Conservation (phyloP, 1,140 invertebrate species). For the Pseudomyrmex gracilis region DNA sequence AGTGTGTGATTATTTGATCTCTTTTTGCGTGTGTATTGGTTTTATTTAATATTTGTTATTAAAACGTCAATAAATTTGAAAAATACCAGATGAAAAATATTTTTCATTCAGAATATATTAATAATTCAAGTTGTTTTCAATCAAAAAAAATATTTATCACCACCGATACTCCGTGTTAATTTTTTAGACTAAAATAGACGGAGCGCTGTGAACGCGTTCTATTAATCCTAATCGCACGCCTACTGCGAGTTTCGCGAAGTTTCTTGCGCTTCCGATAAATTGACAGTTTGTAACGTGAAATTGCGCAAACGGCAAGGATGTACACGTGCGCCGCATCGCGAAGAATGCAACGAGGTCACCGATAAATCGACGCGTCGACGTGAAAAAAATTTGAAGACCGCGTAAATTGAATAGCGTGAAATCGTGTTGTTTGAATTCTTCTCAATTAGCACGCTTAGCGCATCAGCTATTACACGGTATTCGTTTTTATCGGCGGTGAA, state of each 20-base stretch:
- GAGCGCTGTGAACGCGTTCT: not conserved
- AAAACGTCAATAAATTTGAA: not conserved
- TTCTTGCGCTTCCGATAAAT: constrained; percentile 50
- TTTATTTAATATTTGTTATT: not conserved
- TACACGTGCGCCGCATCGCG: constrained; percentile 19
- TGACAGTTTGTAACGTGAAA: not conserved
- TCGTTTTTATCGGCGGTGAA: not conserved
- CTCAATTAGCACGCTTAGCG: constrained; percentile 22
- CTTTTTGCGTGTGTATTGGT: not conserved
- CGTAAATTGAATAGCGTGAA: not conserved
- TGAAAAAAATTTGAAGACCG: constrained; percentile 16
- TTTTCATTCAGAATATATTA: not conserved
- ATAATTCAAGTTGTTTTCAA: not conserved
- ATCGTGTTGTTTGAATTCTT: constrained; percentile 8
- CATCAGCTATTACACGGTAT: too few species aligned
- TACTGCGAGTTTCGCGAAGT: not conserved
- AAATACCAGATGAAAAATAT: not conserved
- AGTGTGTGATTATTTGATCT: too few species aligned
- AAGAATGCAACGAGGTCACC: constrained; percentile 2
- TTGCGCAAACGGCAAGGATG: constrained; percentile 28
- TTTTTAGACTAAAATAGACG: not conserved
- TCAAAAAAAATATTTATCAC: not conserved
- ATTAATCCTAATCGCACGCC: not conserved
- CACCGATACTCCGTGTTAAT: not conserved
- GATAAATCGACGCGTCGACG: not conserved